Percentiles rank a stretch among this genome's conserved stretches.
Evolutionary conservation across 2,113 vertebrate genomes (phyloP).

Genomic region (Larimichthys polyactis): DNA sequence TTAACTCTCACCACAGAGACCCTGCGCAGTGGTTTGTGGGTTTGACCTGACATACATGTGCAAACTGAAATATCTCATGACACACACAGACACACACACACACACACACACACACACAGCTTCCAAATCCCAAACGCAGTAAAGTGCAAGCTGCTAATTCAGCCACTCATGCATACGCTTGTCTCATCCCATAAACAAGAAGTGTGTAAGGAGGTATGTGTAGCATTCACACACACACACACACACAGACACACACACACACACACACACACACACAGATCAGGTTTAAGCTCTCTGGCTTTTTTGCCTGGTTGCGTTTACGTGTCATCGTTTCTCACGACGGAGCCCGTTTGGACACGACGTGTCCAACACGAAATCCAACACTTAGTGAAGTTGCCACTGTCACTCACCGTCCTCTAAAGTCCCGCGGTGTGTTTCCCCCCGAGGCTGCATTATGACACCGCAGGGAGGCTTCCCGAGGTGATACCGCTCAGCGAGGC

Average conservation of each 20-base stretch:
- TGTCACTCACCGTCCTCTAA: slow-evolving; percentile 53
- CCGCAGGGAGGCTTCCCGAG: slow-evolving; percentile 14
- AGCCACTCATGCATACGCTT: slow-evolving; percentile 37
- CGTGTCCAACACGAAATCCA: slow-evolving; percentile 38
- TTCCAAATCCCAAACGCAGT: slow-evolving; percentile 12
- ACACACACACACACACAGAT: neutral
- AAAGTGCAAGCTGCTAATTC: slow-evolving; percentile 24
- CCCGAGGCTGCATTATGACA: slow-evolving; percentile 9
- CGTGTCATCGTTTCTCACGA: neutral
- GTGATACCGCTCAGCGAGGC: slow-evolving; percentile 21
- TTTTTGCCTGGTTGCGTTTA: neutral
- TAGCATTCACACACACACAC: neutral
- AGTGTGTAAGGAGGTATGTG: slow-evolving; percentile 3
- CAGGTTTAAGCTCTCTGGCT: neutral
- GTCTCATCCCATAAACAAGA: slow-evolving; percentile 41
- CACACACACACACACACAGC: neutral
- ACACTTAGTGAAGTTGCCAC: slow-evolving; percentile 42
- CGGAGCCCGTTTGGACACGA: slow-evolving; percentile 8
- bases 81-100: neutral
- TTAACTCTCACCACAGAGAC: slow-evolving; percentile 22
- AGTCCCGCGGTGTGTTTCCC: slow-evolving; percentile 5
- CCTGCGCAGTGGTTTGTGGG: slow-evolving; percentile 13
- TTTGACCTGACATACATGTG: slow-evolving; percentile 37
- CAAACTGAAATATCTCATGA: slow-evolving; percentile 1
- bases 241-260: too few species aligned